Evolutionary conservation across 2,113 vertebrate genomes (phyloP).

Genomic region (Morone chrysops): DNA sequence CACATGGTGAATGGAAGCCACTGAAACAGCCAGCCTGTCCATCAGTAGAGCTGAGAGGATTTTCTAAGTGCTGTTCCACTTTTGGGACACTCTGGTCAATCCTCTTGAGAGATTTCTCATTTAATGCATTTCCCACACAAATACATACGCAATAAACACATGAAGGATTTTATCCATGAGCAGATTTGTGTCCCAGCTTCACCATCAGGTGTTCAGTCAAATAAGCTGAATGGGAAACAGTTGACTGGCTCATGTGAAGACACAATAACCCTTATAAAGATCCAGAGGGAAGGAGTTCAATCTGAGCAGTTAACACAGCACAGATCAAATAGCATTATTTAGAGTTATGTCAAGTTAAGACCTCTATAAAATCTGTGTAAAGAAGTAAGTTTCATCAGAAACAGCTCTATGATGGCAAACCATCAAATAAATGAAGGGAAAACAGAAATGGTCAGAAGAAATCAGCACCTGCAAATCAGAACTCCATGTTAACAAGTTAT

Average conservation of each 20-base stretch:
- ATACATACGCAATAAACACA: not conserved
- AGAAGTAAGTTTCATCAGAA: slow-evolving; percentile 10
- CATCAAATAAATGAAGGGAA: not conserved
- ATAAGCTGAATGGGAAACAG: not conserved
- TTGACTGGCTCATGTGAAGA: not conserved
- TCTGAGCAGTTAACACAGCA: not conserved
- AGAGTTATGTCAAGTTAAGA: not conserved
- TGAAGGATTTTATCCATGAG: not conserved
- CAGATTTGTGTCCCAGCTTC: not conserved
- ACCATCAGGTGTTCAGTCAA: not conserved
- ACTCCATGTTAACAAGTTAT: slow-evolving; percentile 14
- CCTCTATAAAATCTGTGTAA: not conserved
- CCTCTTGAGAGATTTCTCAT: slow-evolving; percentile 19
- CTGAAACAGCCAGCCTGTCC: slow-evolving; percentile 4
- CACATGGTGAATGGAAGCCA: slow-evolving; percentile 1
- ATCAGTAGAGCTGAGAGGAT: slow-evolving; percentile 32
- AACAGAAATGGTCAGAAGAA: not conserved
- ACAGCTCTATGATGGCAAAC: not conserved
- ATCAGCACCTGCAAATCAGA: not conserved
- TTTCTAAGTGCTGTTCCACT: slow-evolving; percentile 41
- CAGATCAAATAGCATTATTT: not conserved
- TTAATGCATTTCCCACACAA: slow-evolving; percentile 22
- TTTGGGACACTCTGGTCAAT: slow-evolving; percentile 16
- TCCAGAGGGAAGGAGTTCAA: not conserved
- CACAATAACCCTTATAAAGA: not conserved